Percentiles rank a stretch among this genome's conserved stretches.
Evolutionary conservation across 2,797 vertebrate species (phyloP).

Genomic region (Pagetopsis macropterus): DNA sequence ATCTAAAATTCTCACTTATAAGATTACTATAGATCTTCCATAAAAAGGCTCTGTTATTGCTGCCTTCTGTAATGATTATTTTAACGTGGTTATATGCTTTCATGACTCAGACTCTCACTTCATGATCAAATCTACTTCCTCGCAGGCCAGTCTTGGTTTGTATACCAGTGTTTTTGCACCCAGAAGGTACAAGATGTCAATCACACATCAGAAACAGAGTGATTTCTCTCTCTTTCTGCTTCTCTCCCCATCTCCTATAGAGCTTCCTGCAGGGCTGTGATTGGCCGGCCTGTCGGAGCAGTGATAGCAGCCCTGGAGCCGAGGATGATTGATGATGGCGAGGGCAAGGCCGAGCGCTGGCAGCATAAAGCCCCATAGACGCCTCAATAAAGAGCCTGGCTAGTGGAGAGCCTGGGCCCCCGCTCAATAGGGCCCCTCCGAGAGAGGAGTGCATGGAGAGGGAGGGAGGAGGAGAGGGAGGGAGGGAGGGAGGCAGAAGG

Average conservation of each 20-base stretch:
- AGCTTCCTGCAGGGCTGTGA: conserved; percentile 88
- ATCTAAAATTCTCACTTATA: conserved; percentile 48
- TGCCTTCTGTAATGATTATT: conserved; percentile 57
- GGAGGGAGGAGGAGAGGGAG: conserved; percentile 54
- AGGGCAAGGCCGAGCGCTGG: conserved; percentile 95
- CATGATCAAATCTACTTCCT: conserved; percentile 60
- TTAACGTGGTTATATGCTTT: conserved; percentile 61
- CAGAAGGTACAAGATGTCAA: conserved; percentile 66
- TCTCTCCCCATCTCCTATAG: conserved; percentile 81
- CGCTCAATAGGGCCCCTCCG: conserved; percentile 91
- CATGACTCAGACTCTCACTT: conserved; percentile 59
- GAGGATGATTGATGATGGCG: conserved; percentile 98
- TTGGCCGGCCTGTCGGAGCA: conserved; percentile 90
- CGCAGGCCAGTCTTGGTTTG: conserved; percentile 44
- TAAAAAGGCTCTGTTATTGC: conserved; percentile 60
- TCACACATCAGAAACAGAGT: conserved; percentile 74
- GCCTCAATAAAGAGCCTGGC: conserved; percentile 91
- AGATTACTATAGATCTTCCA: conserved; percentile 66
- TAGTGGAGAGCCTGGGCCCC: conserved; percentile 91
- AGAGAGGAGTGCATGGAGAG: conserved; percentile 70
- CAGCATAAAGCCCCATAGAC: conserved; percentile 96
- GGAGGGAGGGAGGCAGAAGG: conserved; percentile 82
- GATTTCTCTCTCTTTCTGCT: conserved; percentile 69
- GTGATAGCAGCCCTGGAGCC: conserved; percentile 91
- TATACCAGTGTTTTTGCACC: conserved; percentile 59